Base-by-base conservation (phyloP, 2,113 vertebrate genomes). In the Dicaeum eximium region DNA sequence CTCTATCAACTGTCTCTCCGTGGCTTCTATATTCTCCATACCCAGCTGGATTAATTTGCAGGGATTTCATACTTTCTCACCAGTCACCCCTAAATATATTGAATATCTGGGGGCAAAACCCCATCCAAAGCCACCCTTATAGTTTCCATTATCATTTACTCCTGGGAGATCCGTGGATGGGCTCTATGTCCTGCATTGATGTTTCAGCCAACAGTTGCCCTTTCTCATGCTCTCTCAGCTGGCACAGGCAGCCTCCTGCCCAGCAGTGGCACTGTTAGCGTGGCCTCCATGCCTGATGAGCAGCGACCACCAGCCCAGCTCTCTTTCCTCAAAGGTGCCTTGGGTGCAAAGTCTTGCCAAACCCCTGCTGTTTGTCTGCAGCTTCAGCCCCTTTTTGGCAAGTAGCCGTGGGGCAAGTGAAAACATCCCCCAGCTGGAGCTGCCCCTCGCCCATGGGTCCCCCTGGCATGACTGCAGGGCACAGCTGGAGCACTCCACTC, bases 391-490 rank as follows among this genome's bases (percentile, higher is more conserved):
- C 17, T 38, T 79, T 51, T 38, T 10, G 42, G 47, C 40, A 47
- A 60, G 38, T 4, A 60, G 40, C 47, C 37, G 7, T 1, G 18
- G 53, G 22, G 37, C 30, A 18, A 71, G 37, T 4, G 44, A 53
- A 51, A 71, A 47, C 24, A 25, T 9, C 18, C n/a, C 64, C 8
- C 13, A 62, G 61, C 51, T 50, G 79, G 71, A 81, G 27, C 65
- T 3, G 5, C 12, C 37, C 6, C 4, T 0, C 13, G 9, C 44
- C 27, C 18, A 3, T 0, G 1, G 13, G 10, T 48, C 13, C 37
- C 73, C 40, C 31, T 44, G 30, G 30, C 28, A 37, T 0, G 0
- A 7, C 40, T 3, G 6, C 0, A 0, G 56, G 37, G 61, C 9
- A 11, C 33, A 54, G 21, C 19, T 60, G 70, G 74, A 72, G n/a